Conservation (phyloP, 53 echinoderm and acorn worm species). For the Patiria pectinifera region DNA sequence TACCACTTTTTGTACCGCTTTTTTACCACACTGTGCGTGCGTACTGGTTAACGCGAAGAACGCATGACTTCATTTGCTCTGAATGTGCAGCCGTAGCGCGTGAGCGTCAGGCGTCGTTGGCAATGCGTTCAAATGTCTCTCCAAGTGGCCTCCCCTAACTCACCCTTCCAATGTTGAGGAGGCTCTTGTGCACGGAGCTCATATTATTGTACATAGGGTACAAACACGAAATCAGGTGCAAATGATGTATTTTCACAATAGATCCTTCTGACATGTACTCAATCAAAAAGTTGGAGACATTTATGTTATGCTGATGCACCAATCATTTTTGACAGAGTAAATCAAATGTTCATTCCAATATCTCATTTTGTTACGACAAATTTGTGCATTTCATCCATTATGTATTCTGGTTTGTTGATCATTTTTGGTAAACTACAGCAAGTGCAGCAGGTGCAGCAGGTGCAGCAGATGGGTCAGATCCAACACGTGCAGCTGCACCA, state of each 20-base stretch:
- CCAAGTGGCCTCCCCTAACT: too few relatives aligned
- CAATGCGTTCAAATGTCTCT: too few relatives aligned
- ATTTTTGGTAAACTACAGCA: not conserved
- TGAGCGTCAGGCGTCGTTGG: too few relatives aligned
- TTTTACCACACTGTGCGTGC: too few relatives aligned
- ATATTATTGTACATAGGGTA: too few relatives aligned
- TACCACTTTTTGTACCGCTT: too few relatives aligned
- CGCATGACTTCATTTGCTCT: too few relatives aligned
- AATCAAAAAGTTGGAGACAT: constrained; percentile 42
- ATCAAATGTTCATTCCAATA: not conserved
- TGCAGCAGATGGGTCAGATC: constrained; percentile 80
- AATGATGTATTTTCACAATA: constrained; percentile 78
- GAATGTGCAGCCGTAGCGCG: too few relatives aligned
- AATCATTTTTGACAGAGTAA: not conserved
- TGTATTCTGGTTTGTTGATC: not conserved
- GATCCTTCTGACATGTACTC: constrained; percentile 89
- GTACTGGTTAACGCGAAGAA: too few relatives aligned
- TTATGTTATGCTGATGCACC: constrained; percentile 58
- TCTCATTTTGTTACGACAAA: not conserved
- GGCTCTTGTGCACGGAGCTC: too few relatives aligned
- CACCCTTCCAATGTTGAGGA: too few relatives aligned
- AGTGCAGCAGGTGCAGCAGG: constrained; percentile 91
- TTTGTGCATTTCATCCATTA: too few relatives aligned
- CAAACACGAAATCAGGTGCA: constrained; percentile 42
- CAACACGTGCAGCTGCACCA: constrained; percentile 73